Base-by-base conservation (phyloP, 2,888 invertebrate genomes). In the Priapulus caudatus region DNA sequence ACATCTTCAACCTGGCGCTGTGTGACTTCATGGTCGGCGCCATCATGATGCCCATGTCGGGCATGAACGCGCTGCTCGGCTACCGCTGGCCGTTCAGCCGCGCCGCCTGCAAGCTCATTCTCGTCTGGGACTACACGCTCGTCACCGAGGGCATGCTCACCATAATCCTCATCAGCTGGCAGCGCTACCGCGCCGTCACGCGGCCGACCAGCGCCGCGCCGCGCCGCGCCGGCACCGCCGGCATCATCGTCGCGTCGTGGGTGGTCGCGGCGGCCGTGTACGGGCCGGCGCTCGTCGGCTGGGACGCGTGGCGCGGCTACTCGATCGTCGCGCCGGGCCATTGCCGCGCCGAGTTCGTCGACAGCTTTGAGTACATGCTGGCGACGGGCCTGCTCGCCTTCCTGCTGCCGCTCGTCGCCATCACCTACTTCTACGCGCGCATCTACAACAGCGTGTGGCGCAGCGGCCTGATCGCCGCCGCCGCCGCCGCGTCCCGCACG, bases 321-420 rank as follows among this genome's bases (percentile, higher is more conserved):
- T 56, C 58, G 10, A 56, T 50, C 1, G 56, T 61, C 3, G 61
- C 53, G 18, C 49, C 50, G 2, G 52, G 43, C 2, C 60, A 63
- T 18, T 64, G 64, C 51, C 59, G 63, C 52, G 62, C 60, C 2
- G 61, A 64, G 49, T 64, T 64, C 52, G 57, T 55, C 16, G 33
- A 58, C 20, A 50, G 59, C 45, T 54, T 53, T 23, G 24, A 18
- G 15, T 64, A 57, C 52, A 63, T 60, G 2, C 56, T 60, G 2
- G 33, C 50, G 1, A 59, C 63, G 1, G 56, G 61, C 5, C 22
- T 59, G 3, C 43, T 63, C 15, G 64, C 64, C 46, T 64, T 64
- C 48, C 50, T 55, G 4, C 46, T 61, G 3, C 63, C 64, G 1
- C 56, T 61, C 47, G n/a, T 58, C 2, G 21, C 49, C 1, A 51